Evolutionary conservation across 2,888 invertebrate genomes (phyloP), one percentile per base, ranked within the genome.

Genomic region (Mongoloraphidia duomilia): DNA sequence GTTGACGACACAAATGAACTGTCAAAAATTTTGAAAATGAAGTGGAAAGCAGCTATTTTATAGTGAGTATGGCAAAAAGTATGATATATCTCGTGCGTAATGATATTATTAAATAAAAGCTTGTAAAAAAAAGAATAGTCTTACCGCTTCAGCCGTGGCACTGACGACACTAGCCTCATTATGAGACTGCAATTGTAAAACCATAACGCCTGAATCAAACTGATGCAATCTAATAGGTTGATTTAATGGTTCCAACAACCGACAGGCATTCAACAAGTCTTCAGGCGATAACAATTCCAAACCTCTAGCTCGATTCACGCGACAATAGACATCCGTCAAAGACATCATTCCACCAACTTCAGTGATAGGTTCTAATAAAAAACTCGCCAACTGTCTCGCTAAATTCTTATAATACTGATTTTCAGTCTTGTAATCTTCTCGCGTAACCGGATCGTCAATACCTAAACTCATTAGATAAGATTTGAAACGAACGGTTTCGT

Each of bases 301-400:
- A 3, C 97, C 97, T 63, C 98, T 77, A 0, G 97, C 96, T 65
- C 98, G 77, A 68, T 98, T 98, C 2, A 97, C 84, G 57, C 97
- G 77, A 68, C 97, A 97, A 73, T 92, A 98, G 1, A 88, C 95
- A 71, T 99, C 98, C 4, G 95, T 86, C 49, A 98, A 69, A 0
- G 92, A 84, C 91, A 97, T 94, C 76, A 96, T 91, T 9, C 97
- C 97, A 34, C 96, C 95, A 63, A 81, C 81, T 61, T 92, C 88
- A 70, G 84, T 79, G 50, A 95, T 75, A 17, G 90, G 88, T 60
- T 81, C 80, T 52, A 82, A 74, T 58, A 97, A 72, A 64, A 91
- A 84, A 58, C 81, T 80, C 42, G 84, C 81, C 44, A 97, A 77
- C 71, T 98, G 88, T 60, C 80, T 82, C 0, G 94, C 90, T 44